Evolutionary conservation across 2,888 invertebrate genomes (phyloP), one percentile per base, ranked within the genome.

Genomic region (Dyspetes luteomarginatus): DNA sequence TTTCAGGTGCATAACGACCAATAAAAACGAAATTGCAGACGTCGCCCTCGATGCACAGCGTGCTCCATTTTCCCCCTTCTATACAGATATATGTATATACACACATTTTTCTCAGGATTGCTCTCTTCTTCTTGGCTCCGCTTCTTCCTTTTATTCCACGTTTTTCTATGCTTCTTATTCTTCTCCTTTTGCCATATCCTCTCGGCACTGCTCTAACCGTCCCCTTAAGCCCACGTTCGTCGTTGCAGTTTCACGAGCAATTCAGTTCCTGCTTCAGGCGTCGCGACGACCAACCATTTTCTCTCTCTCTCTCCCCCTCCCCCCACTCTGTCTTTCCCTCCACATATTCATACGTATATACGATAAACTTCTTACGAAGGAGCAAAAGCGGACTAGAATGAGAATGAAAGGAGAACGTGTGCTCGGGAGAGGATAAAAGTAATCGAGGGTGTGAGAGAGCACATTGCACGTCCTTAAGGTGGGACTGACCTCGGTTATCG

Each of bases 401-500:
- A 19, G 30, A 67, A 12, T 7, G 22, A 67, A 41, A 43, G 50
- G 45, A 56, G 48, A 43, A 73, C 62, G 55, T 22, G 58, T n/a
- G 24, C 22, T 45, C 30, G 65, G 69, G 77, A 69, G 64, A 36
- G 48, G 12, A 67, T 55, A 74, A 67, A 74, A 67, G 65, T 36
- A 65, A 74, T 65, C 65, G 56, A 74, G 65, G 56, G 45, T 36
- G 48, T 56, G 50, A 36, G 56, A 73, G 68, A 71, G 62, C 72
- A 60, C 73, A 48, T 62, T 45, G 60, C 41, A 30, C 48, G 73
- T 73, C 74, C 73, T 74, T 77, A 77, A 84, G 85, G 83, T 85
- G 81, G 83, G 81, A 85, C 83, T 83, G 85, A 85, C 85, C 86
- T 81, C 84, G 83, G 77, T 75, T 74, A n/a, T 62, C 60, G 65